Conservation (phyloP, 2,113 vertebrate species). For the Morone chrysops region DNA sequence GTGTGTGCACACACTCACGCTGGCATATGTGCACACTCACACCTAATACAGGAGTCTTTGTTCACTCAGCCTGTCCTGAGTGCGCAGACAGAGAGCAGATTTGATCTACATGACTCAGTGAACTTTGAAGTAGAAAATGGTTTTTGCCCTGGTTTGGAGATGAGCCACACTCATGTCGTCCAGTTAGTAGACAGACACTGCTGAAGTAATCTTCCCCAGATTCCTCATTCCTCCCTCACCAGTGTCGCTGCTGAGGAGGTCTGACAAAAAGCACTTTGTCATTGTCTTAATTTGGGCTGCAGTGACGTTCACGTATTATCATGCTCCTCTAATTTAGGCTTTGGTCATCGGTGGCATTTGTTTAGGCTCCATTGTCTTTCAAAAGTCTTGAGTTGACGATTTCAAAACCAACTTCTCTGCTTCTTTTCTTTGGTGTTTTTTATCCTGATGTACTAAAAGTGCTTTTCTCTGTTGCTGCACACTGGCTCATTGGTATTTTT, state of each 20-base stretch:
- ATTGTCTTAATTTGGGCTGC: constrained; percentile 22
- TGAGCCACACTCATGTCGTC: constrained; percentile 60
- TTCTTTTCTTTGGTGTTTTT: not conserved
- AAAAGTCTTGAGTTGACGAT: not conserved
- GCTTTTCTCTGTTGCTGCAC: not conserved
- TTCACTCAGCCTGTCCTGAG: constrained; percentile 17
- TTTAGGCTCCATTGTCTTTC: not conserved
- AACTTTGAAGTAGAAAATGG: constrained; percentile 68
- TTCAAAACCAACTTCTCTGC: not conserved
- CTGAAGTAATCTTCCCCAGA: constrained; percentile 24
- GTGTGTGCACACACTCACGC: constrained; percentile 39
- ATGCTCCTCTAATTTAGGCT: constrained; percentile 28
- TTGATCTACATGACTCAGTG: constrained; percentile 57
- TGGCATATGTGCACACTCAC: constrained; percentile 17
- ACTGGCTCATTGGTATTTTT: not conserved
- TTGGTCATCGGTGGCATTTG: constrained; percentile 29
- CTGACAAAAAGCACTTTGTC: constrained; percentile 27
- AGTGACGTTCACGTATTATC: constrained; percentile 31
- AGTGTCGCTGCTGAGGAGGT: constrained; percentile 24
- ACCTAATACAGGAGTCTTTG: constrained; percentile 63
- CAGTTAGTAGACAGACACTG: constrained; percentile 42
- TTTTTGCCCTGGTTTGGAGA: constrained; percentile 61
- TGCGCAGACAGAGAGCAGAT: constrained; percentile 25
- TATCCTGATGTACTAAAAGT: not conserved
- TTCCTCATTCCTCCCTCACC: constrained; percentile 35